Evolutionary conservation across 2,888 invertebrate species (phyloP).

Genomic region (Tortricodes alternella): DNA sequence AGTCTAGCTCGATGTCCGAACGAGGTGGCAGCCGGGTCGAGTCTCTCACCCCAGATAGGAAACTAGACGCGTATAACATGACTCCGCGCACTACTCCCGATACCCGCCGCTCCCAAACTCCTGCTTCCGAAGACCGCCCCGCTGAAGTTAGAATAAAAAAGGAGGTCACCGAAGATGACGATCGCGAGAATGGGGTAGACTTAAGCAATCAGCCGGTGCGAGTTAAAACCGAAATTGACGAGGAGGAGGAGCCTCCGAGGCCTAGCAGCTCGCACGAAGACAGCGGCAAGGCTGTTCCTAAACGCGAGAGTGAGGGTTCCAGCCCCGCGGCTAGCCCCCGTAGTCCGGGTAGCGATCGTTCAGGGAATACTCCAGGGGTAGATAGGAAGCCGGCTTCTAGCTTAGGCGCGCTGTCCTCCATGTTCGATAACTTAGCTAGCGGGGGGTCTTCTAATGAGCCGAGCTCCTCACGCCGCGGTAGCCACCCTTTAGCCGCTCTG

Average conservation of each 20-base stretch:
- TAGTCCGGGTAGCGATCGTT: slow-evolving; percentile 91
- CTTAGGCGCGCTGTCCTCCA: slow-evolving; percentile 92
- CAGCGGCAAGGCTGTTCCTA: slow-evolving; percentile 66
- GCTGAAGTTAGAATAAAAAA: slow-evolving; percentile 83
- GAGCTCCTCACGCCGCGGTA: slow-evolving; percentile 85
- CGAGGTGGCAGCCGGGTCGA: slow-evolving; percentile 91
- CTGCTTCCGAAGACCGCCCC: slow-evolving; percentile 84
- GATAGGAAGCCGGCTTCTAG: slow-evolving; percentile 85
- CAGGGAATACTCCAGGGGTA: slow-evolving; percentile 87
- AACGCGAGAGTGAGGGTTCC: slow-evolving; percentile 81
- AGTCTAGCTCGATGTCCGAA: slow-evolving; percentile 94
- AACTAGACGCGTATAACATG: slow-evolving; percentile 85
- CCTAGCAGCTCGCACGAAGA: slow-evolving; percentile 66
- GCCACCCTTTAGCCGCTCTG: slow-evolving; percentile 96
- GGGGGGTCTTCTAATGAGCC: slow-evolving; percentile 71
- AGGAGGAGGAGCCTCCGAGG: slow-evolving; percentile 81
- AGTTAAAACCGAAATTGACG: slow-evolving; percentile 85
- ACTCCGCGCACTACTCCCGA: slow-evolving; percentile 88
- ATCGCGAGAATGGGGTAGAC: slow-evolving; percentile 75
- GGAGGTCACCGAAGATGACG: slow-evolving; percentile 79
- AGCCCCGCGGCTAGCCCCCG: slow-evolving; percentile 85
- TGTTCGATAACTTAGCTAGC: slow-evolving; percentile 93
- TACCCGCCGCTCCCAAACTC: slow-evolving; percentile 83
- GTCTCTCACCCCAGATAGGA: slow-evolving; percentile 91
- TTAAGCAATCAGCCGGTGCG: slow-evolving; percentile 74